Evolutionary conservation across 2,113 vertebrate species (phyloP).

Genomic region (Gracilinanus agilis): DNA sequence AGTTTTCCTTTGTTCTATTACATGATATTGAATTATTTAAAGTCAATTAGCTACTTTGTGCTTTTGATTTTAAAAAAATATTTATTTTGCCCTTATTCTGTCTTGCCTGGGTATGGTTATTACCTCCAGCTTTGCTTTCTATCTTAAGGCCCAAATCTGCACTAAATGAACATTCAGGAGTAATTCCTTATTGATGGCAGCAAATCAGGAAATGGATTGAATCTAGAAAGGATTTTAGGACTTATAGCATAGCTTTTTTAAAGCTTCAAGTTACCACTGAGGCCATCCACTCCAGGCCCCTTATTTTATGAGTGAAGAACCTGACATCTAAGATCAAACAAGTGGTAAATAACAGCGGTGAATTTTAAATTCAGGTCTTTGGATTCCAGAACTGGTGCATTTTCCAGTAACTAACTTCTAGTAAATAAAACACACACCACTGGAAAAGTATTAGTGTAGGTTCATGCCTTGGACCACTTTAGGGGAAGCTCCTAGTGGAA

Average conservation of each 20-base stretch:
- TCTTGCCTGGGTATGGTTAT: neutral
- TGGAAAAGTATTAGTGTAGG: neutral
- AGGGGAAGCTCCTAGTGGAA: neutral
- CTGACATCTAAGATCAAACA: neutral
- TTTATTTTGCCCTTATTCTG: conserved; percentile 24
- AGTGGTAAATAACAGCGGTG: neutral
- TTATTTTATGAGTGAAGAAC: neutral
- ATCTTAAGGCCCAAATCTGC: neutral
- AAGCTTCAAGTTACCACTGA: neutral
- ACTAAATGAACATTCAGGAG: neutral
- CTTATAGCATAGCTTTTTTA: neutral
- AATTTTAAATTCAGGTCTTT: neutral
- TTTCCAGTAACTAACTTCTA: neutral
- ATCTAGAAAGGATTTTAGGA: neutral
- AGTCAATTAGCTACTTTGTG: neutral
- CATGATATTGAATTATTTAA: conserved; percentile 35
- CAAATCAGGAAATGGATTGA: neutral
- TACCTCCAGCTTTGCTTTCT: conserved; percentile 8
- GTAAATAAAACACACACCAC: neutral
- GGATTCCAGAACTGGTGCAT: neutral
- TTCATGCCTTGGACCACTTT: neutral
- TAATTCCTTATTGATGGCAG: neutral
- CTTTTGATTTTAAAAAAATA: conserved; percentile 6
- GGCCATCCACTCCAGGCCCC: neutral
- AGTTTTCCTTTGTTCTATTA: conserved; percentile 17